phyloP scores from a whole-genome alignment of 1,140 invertebrate species.

The Idris sp. region DNA sequence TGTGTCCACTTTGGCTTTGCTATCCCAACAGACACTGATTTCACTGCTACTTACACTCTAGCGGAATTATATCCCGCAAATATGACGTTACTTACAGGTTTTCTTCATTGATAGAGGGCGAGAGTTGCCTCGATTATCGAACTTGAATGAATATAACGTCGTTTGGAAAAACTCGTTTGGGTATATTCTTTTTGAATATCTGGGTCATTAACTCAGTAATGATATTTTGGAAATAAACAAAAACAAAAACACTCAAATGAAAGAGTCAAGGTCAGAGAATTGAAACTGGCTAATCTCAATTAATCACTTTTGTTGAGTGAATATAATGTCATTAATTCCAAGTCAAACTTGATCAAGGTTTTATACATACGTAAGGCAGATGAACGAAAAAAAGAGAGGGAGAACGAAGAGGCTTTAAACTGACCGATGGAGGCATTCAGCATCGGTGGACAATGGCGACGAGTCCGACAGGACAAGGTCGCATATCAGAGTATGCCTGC shows the following conservation, averaged over 20 bases:
- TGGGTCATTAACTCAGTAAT: neutral
- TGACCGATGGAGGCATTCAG: conserved; percentile 65
- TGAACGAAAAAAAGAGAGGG: conserved; percentile 46
- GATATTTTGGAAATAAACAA: neutral
- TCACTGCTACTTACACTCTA: too few relatives aligned
- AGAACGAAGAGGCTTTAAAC: conserved; percentile 53
- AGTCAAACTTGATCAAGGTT: conserved; percentile 42
- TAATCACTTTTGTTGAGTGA: conserved; percentile 50
- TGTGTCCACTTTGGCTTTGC: too few relatives aligned
- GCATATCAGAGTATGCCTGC: conserved; percentile 61
- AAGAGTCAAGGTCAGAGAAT: conserved; percentile 19
- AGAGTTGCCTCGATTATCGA: conserved; percentile 27
- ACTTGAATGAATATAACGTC: conserved; percentile 42
- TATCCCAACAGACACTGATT: too few relatives aligned
- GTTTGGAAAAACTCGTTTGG: conserved; percentile 34
- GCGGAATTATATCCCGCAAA: too few relatives aligned
- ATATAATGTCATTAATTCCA: conserved; percentile 57
- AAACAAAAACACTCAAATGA: conserved; percentile 3
- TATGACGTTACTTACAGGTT: too few relatives aligned
- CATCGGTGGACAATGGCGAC: conserved; percentile 71
- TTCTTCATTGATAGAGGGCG: too few relatives aligned
- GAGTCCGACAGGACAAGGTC: conserved; percentile 71
- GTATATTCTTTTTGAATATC: too few relatives aligned
- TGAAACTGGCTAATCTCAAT: conserved; percentile 46
- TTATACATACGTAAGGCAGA: conserved; percentile 39